A percentile compares a stretch with the other conserved stretches of the same genome.
These are phyloP conservation scores for Tragelaphus strepsiceros DNA, from an alignment of 2,113 vertebrate species.

Conservation along the genomic window DNA sequence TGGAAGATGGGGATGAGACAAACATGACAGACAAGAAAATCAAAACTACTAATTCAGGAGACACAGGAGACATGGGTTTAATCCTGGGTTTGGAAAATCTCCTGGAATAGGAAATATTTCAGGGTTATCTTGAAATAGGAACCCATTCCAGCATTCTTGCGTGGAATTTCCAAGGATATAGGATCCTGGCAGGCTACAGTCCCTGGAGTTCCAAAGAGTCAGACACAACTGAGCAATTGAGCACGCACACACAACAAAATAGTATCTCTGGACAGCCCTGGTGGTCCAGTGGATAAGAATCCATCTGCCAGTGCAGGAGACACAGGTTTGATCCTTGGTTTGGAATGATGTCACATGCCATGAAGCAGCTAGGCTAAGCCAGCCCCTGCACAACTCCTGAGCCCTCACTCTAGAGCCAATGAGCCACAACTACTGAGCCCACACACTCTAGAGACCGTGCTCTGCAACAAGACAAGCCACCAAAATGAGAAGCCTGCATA, in stretches of 20 bases:
- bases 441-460: not conserved
- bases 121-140: not conserved
- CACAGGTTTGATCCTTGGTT: not conserved
- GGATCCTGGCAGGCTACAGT: not conserved
- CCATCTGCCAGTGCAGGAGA: not conserved
- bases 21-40: not conserved
- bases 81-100: not conserved
- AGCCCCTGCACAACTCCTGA: not conserved
- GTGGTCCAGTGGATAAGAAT: not conserved
- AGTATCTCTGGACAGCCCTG: not conserved
- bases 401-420: not conserved
- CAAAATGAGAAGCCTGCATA: not conserved
- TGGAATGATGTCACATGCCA: not conserved
- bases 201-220: not conserved
- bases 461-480: not conserved
- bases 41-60: not conserved
- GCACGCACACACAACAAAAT: not conserved
- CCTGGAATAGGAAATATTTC: not conserved
- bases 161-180: not conserved
- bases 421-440: not conserved
- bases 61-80: not conserved
- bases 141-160: not conserved
- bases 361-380: not conserved
- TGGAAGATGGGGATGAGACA: not conserved
- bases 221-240: not conserved